A percentile compares a stretch with the other conserved stretches of the same genome.
Conservation (phyloP, 2,113 vertebrate species). For the Mellivora capensis region DNA sequence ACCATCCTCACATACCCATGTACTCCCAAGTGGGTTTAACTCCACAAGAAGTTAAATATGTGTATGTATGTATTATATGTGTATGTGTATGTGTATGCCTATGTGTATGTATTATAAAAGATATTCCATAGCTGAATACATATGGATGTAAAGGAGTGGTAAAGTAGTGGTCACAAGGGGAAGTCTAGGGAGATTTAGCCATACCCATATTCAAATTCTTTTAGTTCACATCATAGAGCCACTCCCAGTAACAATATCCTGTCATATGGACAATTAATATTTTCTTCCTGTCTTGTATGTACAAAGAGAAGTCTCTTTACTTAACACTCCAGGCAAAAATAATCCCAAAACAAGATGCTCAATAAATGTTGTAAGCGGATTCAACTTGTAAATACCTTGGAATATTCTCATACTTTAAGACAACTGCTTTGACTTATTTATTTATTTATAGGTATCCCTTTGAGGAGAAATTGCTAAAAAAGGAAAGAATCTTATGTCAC, state of each 20-base stretch:
- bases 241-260: background rate
- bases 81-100: too few species aligned
- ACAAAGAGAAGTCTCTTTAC: background rate
- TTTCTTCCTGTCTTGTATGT: background rate
- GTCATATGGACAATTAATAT: background rate
- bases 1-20: background rate
- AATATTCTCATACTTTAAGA: background rate
- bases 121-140: background rate
- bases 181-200: background rate
- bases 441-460: background rate
- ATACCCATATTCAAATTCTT: background rate
- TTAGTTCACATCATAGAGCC: background rate
- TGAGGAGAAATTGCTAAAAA: background rate
- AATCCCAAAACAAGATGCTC: background rate
- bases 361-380: background rate
- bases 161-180: background rate
- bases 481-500: background rate
- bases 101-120: background rate
- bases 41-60: background rate
- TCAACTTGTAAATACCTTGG: background rate
- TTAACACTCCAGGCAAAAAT: background rate
- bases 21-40: background rate
- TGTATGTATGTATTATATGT: too few species aligned
- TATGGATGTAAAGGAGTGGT: background rate
- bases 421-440: background rate